These are phyloP conservation scores for Aethina tumida DNA, from an alignment of 1,140 invertebrate genomes.

Conservation along the genomic window DNA sequence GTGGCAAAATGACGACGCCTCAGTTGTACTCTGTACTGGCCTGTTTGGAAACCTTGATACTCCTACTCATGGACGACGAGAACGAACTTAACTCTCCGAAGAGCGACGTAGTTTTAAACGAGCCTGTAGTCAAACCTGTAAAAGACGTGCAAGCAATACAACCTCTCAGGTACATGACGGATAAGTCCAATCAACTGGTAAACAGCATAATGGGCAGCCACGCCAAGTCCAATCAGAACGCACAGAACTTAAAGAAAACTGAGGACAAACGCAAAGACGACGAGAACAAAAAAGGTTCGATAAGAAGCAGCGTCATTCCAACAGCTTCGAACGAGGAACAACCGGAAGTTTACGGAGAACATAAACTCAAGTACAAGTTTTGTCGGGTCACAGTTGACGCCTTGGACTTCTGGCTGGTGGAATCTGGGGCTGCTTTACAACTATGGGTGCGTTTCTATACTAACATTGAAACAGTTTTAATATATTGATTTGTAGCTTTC, in stretches of 20 bases:
- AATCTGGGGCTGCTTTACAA: conserved; percentile 77
- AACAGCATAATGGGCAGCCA: conserved; percentile 10
- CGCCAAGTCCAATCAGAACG: neutral
- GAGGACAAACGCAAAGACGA: conserved; percentile 12
- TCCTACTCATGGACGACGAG: conserved; percentile 80
- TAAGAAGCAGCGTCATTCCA: conserved; percentile 7
- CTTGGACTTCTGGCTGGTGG: conserved; percentile 84
- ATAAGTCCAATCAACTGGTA: too few relatives aligned
- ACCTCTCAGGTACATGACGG: too few relatives aligned
- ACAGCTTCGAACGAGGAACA: neutral
- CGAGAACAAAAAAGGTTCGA: conserved; percentile 15
- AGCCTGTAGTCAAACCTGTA: conserved; percentile 19
- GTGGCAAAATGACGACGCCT: conserved; percentile 66
- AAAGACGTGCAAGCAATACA: conserved; percentile 18
- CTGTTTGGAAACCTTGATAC: conserved; percentile 79
- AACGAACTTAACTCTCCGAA: conserved; percentile 70
- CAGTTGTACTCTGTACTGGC: conserved; percentile 79
- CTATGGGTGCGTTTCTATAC: conserved; percentile 59
- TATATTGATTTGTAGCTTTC: conserved; percentile 47
- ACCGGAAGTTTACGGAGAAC: conserved; percentile 14
- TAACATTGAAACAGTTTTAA: too few relatives aligned
- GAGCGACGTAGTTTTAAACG: conserved; percentile 23
- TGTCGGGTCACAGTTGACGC: conserved; percentile 83
- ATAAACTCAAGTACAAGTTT: conserved; percentile 85
- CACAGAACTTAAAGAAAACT: conserved; percentile 1